Percentiles rank a stretch among this genome's conserved stretches.
Evolutionary conservation across 2,113 vertebrate species (phyloP).

Genomic region (zebrafish (Danio rerio)): DNA sequence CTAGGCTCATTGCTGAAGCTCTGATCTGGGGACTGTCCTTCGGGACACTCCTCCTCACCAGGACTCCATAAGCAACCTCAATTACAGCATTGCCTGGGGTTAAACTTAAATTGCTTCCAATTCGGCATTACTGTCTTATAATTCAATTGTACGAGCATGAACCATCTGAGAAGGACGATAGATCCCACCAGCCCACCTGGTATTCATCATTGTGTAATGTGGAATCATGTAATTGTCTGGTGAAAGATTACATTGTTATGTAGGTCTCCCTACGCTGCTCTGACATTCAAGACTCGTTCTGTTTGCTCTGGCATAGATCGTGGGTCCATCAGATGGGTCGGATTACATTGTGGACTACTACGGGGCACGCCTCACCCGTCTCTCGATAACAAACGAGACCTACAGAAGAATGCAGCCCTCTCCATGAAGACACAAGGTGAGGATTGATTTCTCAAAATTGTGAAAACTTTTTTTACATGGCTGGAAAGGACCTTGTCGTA

Average conservation of each 20-base stretch:
- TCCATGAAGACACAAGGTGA: slow-evolving; percentile 69
- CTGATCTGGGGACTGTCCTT: slow-evolving; percentile 34
- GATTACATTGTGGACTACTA: slow-evolving; percentile 99
- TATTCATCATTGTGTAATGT: slow-evolving; percentile 33
- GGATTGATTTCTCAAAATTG: slow-evolving; percentile 28
- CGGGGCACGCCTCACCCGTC: slow-evolving; percentile 88
- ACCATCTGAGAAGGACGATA: slow-evolving; percentile 32
- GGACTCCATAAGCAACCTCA: slow-evolving; percentile 39
- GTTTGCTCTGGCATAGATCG: slow-evolving; percentile 81
- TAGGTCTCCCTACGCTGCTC: slow-evolving; percentile 23
- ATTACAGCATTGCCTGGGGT: slow-evolving; percentile 45
- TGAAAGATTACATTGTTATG: slow-evolving; percentile 42
- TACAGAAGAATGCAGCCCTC: slow-evolving; percentile 93
- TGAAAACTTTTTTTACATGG: slow-evolving; percentile 32
- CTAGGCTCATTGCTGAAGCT: slow-evolving; percentile 28
- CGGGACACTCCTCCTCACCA: slow-evolving; percentile 34
- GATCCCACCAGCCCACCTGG: slow-evolving; percentile 36
- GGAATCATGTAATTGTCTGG: slow-evolving; percentile 41
- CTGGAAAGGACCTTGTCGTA: slow-evolving; percentile 15
- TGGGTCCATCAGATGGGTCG: slow-evolving; percentile 94
- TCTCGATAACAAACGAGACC: slow-evolving; percentile 92
- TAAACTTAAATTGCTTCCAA: slow-evolving; percentile 43
- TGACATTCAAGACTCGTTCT: slow-evolving; percentile 23
- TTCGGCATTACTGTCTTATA: slow-evolving; percentile 39
- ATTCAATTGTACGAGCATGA: slow-evolving; percentile 33